Evolutionary conservation across 2,797 vertebrate genomes (phyloP), one percentile per base, ranked within the genome.

Genomic region (Tiaroga cobitis): DNA sequence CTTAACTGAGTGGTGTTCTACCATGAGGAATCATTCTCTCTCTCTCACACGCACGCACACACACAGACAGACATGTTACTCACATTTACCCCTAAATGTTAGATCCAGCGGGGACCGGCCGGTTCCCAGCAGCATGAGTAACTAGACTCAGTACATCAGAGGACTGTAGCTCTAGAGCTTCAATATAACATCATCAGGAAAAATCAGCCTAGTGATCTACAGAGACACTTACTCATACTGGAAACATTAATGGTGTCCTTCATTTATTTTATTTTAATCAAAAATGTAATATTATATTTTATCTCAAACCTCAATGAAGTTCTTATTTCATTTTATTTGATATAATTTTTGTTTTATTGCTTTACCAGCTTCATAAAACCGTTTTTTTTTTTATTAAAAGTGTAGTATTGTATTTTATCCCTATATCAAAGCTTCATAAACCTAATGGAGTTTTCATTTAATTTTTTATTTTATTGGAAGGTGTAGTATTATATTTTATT

Each of bases 161-260:
- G 7, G n/a, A 8, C 46, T 46, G 43, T 21, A 81, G 51, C 24
- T 10, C 63, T 21, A 49, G 26, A 16, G 21, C 24, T 18, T 65
- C 8, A 34, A 51, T 80, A 34, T 51, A 80, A 24, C 41, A 19
- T 80, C 75, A 61, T 59, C 26, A 77, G 34, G 75, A 61, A 77
- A 77, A 77, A 77, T 1, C 8, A 49, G 49, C 63, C 51, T n/a
- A 8, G 5, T 80, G 56, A 41, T 16, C n/a, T 65, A n/a, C 51
- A 77, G 73, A 75, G 51, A 77, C 32, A 59, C 51, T 59, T 75
- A 75, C 32, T 76, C 73, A 76, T 37, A 51, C 73, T 24, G 73
- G 43, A 76, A 76, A 76, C 49, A 6, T 37, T 8, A 34, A 15
- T 37, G 65, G 18, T 65, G 6, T 32, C 32, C 61, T 65, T 3